These are phyloP conservation scores for Alethe diademata DNA, from an alignment of 2,113 vertebrate species.

Conservation along the genomic window DNA sequence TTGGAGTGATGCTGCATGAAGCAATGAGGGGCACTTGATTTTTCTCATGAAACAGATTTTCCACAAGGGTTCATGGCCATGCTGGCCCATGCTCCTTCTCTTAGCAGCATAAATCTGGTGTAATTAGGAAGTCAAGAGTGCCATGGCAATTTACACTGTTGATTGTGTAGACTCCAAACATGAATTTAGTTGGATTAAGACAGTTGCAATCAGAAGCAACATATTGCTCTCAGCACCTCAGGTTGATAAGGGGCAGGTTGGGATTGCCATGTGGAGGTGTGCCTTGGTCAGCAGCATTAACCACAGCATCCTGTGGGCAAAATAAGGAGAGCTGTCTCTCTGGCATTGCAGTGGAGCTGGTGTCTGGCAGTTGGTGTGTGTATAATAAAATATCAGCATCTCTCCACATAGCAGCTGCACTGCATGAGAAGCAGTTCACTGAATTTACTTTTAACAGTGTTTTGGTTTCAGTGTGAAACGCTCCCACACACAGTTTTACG, in stretches of 20 bases:
- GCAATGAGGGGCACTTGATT: not conserved
- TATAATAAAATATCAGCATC: not conserved
- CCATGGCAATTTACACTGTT: accelerated
- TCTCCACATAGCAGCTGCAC: not conserved
- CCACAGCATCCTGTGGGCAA: not conserved
- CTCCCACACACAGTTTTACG: constrained; percentile 64
- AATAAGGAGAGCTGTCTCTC: not conserved
- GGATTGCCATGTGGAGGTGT: not conserved
- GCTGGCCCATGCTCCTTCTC: accelerated
- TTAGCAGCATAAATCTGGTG: not conserved
- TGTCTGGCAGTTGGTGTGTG: not conserved
- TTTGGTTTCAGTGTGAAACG: constrained; percentile 64
- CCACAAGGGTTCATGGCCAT: not conserved
- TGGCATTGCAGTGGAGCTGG: not conserved
- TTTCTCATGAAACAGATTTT: not conserved
- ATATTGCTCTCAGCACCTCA: accelerated
- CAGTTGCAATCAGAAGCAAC: not conserved
- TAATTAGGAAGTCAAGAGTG: not conserved
- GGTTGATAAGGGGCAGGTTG: not conserved
- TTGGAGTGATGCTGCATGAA: not conserved
- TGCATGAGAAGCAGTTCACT: constrained; percentile 51
- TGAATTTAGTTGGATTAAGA: not conserved
- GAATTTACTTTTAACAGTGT: constrained; percentile 65
- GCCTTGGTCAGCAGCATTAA: not conserved
- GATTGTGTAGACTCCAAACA: not conserved